phyloP scores from a whole-genome alignment of 2,113 vertebrate species.

The Speoplatyrhinus poulsoni region DNA sequence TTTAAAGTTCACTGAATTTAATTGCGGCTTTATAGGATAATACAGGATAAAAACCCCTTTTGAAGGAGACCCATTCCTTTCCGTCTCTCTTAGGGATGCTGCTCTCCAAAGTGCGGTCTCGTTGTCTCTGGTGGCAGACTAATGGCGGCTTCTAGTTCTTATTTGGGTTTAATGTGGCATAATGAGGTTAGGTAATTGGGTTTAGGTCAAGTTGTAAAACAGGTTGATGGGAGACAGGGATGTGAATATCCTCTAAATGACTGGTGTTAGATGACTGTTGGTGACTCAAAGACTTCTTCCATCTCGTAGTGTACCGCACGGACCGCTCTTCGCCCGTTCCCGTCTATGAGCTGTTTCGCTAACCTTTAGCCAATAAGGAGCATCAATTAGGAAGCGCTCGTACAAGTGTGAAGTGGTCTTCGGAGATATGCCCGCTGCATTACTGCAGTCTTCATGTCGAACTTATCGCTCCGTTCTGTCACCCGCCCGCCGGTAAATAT shows the following conservation, averaged over 20 bases:
- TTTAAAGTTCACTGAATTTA: slow-evolving; percentile 79
- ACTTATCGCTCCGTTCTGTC: slow-evolving; percentile 47
- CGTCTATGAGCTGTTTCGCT: slow-evolving; percentile 42
- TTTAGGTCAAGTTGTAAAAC: slow-evolving; percentile 81
- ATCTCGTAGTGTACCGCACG: slow-evolving; percentile 2
- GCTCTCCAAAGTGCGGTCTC: slow-evolving; percentile 65
- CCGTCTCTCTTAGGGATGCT: slow-evolving; percentile 62
- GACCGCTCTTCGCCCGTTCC: slow-evolving; percentile 26
- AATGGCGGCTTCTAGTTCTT: slow-evolving; percentile 74
- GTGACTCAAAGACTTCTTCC: slow-evolving; percentile 42
- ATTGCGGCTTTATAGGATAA: slow-evolving; percentile 79
- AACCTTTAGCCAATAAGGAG: slow-evolving; percentile 51
- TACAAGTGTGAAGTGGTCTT: slow-evolving; percentile 66
- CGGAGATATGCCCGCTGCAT: slow-evolving; percentile 43
- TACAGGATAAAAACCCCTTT: slow-evolving; percentile 67
- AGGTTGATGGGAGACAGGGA: slow-evolving; percentile 69
- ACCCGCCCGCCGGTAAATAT: slow-evolving; percentile 65
- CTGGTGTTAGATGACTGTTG: slow-evolving; percentile 53
- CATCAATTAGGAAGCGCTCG: slow-evolving; percentile 60
- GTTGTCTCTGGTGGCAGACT: slow-evolving; percentile 67
- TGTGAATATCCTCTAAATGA: slow-evolving; percentile 75
- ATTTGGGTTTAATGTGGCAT: slow-evolving; percentile 81
- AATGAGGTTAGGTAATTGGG: slow-evolving; percentile 80
- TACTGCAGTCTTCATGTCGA: slow-evolving; percentile 43
- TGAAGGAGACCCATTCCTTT: slow-evolving; percentile 70